Conservation (phyloP, 2,797 vertebrate genomes). For the Lepus oiostolus region DNA sequence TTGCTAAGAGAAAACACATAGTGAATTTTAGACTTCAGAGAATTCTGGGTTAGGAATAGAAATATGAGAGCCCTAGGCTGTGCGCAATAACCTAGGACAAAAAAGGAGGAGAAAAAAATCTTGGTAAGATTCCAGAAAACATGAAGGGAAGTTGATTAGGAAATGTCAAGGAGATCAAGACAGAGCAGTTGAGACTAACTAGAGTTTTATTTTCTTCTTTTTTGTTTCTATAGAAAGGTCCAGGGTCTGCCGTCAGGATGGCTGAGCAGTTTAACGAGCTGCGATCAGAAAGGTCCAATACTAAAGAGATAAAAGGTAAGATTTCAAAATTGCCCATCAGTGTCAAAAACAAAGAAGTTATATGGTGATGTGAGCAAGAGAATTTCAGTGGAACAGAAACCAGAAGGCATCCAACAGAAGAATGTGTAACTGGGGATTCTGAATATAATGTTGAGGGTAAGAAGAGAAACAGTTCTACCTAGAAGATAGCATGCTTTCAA, state of each 20-base stretch:
- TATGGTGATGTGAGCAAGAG: neutral
- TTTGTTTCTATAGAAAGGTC: neutral
- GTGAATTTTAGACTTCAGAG: slow-evolving; percentile 5
- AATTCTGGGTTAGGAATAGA: neutral
- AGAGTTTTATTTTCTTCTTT: slow-evolving; percentile 31
- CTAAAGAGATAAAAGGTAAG: neutral
- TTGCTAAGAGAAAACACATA: slow-evolving; percentile 43
- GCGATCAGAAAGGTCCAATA: neutral
- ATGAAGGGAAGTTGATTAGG: neutral
- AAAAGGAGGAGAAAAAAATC: neutral
- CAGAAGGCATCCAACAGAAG: neutral
- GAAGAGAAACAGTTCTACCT: neutral
- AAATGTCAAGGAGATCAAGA: neutral
- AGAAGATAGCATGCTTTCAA: neutral
- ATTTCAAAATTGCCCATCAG: neutral
- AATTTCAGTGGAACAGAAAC: neutral
- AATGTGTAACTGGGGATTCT: neutral
- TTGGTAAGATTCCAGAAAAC: neutral
- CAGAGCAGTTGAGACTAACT: neutral
- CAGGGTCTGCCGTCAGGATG: no score
- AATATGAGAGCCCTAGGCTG: neutral
- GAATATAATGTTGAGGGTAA: neutral
- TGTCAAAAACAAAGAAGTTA: slow-evolving; percentile 32
- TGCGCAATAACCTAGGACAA: neutral
- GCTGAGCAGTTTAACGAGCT: no score